These are phyloP conservation scores for Coluber constrictor DNA, from an alignment of 2,797 vertebrate genomes.

Conservation along the genomic window DNA sequence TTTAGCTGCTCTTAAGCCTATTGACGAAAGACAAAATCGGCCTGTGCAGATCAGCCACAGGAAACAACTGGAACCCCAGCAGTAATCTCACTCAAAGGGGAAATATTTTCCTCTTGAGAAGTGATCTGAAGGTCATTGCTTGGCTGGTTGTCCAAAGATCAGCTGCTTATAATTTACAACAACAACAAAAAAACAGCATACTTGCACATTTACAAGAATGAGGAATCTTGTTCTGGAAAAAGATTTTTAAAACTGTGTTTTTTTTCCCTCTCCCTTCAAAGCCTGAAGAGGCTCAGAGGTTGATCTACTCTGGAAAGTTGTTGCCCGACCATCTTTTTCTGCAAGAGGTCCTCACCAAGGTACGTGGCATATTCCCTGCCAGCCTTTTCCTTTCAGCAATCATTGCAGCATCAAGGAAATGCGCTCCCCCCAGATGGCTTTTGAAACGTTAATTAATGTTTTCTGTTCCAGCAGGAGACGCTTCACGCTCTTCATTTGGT, in stretches of 20 bases:
- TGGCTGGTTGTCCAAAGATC: not conserved
- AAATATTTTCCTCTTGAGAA: not conserved
- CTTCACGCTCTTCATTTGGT: slow-evolving; percentile 86
- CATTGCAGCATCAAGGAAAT: not conserved
- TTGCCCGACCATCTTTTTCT: slow-evolving; percentile 82
- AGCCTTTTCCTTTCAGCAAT: not conserved
- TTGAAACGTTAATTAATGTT: not conserved
- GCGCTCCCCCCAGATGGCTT: rapidly evolving
- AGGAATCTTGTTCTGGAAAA: not conserved
- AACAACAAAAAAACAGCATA: not conserved
- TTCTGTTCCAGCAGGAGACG: slow-evolving; percentile 70
- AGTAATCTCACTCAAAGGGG: not conserved
- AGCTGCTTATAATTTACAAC: not conserved
- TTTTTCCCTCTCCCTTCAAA: slow-evolving; percentile 44
- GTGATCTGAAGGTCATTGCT: too few relatives aligned
- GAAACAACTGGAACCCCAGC: not conserved
- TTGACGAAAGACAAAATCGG: not conserved
- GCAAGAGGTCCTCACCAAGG: slow-evolving; percentile 83
- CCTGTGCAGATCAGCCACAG: not conserved
- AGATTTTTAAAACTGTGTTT: not conserved
- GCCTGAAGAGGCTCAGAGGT: slow-evolving; percentile 83
- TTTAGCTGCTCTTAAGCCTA: not conserved
- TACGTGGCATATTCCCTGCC: slow-evolving; percentile 43
- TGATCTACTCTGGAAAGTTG: slow-evolving; percentile 91
- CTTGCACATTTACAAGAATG: not conserved